Evolutionary conservation across 2,797 vertebrate species (phyloP), one percentile per base, ranked within the genome.

Genomic region (Cyclopterus lumpus): DNA sequence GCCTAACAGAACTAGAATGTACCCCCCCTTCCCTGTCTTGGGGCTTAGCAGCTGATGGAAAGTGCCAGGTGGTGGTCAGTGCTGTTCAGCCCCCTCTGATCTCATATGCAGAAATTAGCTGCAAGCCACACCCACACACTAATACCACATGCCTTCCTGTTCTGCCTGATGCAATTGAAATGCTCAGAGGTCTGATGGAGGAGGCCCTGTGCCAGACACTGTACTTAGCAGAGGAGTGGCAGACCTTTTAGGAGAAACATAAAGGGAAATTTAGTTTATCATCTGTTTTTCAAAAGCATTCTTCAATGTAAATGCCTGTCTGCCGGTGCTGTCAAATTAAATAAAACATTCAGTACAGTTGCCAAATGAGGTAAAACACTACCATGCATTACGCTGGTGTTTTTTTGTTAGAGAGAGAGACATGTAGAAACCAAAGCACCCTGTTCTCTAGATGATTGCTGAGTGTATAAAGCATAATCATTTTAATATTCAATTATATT

Each of bases 1-100:
- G n/a, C 34, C 60, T 58, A 40, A 65, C 44, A 79, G 82, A 66
- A 73, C 80, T 82, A 48, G 55, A 84, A 76, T 12, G 86, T 57
- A 80, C 74, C 76, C 42, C 20, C 26, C 28, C 2, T 69, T 20
- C 26, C 28, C 2, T 69, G 63, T 75, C 67, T 75, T 36, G 24
- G 76, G 73, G 60, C 57, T 66, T 72, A 32, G 67, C 73, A 32
- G 69, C 46, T 93, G 93, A 93, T 72, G 77, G 93, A 93, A 79
- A 84, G 81, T 80, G 87, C 73, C 94, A 95, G 93, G 80, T 94
- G 93, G 55, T 73, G 74, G 55, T 66, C 76, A 44, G 74, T 53
- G 14, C 48, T 57, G 42, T 20, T 36, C 63, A 79, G 59, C 44
- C n/a, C 69, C 48, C 53, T 60, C 82, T 53, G 75, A 88, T 73